phyloP scores from a whole-genome alignment of 2,888 invertebrate genomes.

The Lapara coniferarum region DNA sequence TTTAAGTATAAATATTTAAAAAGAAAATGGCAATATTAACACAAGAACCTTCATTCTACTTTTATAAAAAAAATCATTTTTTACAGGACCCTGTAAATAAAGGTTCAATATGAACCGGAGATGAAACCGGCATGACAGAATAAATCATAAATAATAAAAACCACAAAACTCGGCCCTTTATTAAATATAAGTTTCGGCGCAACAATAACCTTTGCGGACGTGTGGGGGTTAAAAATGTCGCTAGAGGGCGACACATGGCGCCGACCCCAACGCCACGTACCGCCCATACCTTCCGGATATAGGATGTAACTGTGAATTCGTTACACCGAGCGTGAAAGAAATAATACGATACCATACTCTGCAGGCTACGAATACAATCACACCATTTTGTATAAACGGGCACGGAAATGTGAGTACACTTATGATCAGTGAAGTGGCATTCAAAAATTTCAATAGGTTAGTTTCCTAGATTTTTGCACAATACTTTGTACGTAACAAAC shows the following conservation, averaged over 20 bases:
- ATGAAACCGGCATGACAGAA: neutral
- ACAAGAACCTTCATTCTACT: neutral
- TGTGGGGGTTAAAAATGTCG: neutral
- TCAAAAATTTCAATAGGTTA: no score
- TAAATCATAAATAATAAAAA: conserved; percentile 2
- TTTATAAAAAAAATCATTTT: neutral
- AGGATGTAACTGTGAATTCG: neutral
- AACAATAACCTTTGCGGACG: neutral
- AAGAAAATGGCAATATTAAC: no score
- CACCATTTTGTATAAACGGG: no score
- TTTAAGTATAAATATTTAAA: no score
- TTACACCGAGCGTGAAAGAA: neutral
- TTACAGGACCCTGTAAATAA: neutral
- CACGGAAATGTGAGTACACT: no score
- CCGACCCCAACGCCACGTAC: neutral
- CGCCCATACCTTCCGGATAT: neutral
- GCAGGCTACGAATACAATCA: no score
- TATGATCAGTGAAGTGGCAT: no score
- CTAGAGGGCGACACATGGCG: conserved; percentile 13
- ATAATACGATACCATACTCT: neutral
- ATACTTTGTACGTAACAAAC: no score
- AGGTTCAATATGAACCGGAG: neutral
- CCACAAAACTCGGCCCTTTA: neutral
- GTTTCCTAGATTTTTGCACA: no score
- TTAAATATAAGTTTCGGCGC: conserved; percentile 6